Evolutionary conservation across 2,888 invertebrate genomes (phyloP).

Genomic region (Machimus rusticus): DNA sequence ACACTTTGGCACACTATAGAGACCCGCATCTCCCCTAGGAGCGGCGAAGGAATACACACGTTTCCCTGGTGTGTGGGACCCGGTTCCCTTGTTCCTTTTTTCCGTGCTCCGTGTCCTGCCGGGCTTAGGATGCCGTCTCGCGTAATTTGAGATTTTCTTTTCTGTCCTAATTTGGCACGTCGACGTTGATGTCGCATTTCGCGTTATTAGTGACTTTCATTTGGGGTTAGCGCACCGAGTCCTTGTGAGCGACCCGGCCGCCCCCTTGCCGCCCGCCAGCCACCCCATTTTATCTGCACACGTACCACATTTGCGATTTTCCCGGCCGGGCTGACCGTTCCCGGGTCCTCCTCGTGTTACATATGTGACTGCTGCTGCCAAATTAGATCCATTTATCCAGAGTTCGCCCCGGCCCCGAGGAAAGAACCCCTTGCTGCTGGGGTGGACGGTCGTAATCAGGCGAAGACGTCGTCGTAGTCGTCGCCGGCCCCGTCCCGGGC

Average conservation of each 20-base stretch:
- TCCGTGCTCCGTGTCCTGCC: neutral
- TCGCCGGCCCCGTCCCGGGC: neutral
- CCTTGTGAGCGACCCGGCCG: neutral
- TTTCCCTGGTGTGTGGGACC: constrained; percentile 18
- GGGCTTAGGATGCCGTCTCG: constrained; percentile 41
- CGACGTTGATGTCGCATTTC: constrained; percentile 44
- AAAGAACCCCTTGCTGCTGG: neutral
- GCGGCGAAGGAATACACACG: neutral
- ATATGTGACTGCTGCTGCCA: constrained; percentile 33
- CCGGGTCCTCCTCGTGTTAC: neutral
- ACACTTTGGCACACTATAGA: constrained; percentile 41
- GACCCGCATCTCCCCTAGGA: constrained; percentile 26
- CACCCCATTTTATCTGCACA: constrained; percentile 9
- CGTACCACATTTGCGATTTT: neutral
- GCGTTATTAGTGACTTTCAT: constrained; percentile 44
- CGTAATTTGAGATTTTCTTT: constrained; percentile 45
- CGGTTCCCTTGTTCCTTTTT: neutral
- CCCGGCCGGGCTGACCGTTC: neutral
- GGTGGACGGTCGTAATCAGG: constrained; percentile 18
- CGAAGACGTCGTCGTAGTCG: neutral
- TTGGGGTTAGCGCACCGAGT: constrained; percentile 36
- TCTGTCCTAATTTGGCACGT: constrained; percentile 45
- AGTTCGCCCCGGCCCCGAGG: neutral
- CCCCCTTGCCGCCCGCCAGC: neutral
- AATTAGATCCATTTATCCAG: constrained; percentile 37